phyloP scores from a whole-genome alignment of 2,888 invertebrate genomes.

The Sphaerophoria rueppellii region DNA sequence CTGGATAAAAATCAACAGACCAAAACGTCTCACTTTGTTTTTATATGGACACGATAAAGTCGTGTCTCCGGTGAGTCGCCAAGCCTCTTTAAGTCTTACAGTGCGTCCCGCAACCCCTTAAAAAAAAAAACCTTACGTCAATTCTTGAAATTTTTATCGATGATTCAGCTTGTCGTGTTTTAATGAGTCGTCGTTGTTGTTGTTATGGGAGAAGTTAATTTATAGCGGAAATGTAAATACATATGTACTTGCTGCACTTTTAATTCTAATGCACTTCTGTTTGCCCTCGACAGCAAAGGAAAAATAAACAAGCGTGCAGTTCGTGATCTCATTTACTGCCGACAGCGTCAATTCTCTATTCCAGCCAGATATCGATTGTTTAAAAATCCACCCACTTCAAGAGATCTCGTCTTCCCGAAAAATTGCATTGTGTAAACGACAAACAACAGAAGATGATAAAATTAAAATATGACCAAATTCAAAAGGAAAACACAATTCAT shows the following conservation, averaged over 20 bases:
- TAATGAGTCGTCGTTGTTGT: conserved; percentile 3
- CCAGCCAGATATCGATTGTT: conserved; percentile 59
- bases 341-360: background rate
- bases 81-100: background rate
- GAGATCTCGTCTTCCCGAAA: background rate
- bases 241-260: conserved; percentile 35
- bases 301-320: conserved; percentile 1
- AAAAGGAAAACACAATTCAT: conserved; percentile 43
- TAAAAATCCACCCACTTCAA: conserved; percentile 16
- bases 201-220: conserved; percentile 35
- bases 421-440: conserved; percentile 29
- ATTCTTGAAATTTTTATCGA: conserved; percentile 58
- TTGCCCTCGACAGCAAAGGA: background rate
- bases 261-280: conserved; percentile 17
- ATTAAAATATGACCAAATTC: conserved; percentile 52
- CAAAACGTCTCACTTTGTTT: conserved; percentile 17
- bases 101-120: conserved; percentile 21
- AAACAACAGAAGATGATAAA: background rate
- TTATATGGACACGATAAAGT: background rate
- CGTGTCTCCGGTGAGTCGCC: conserved; percentile 1
- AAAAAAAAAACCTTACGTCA: conserved; percentile 52
- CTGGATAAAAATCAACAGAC: conserved; percentile 11
- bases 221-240: conserved; percentile 36
- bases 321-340: conserved; percentile 54
- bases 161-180: conserved; percentile 49